These are phyloP conservation scores for Rambutsinella grinnellia DNA, from an alignment of 2,888 invertebrate genomes.

Conservation along the genomic window DNA sequence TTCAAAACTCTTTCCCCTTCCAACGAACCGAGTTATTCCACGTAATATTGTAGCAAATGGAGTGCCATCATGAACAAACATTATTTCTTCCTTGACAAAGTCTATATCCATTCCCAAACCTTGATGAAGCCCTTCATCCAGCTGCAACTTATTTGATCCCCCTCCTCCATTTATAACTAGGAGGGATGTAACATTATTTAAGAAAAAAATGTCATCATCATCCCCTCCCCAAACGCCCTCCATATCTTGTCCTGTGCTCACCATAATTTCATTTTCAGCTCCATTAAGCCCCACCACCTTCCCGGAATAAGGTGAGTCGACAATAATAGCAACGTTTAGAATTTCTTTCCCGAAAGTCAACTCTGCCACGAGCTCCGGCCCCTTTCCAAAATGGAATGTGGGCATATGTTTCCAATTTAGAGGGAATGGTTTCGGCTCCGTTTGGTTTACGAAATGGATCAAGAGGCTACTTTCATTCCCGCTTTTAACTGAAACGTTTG, in stretches of 20 bases:
- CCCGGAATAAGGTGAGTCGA: neutral
- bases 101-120: neutral
- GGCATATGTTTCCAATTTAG: slow-evolving; percentile 6
- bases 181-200: no score
- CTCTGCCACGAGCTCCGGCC: neutral
- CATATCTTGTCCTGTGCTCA: neutral
- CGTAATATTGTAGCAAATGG: no score
- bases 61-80: neutral
- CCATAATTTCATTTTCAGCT: slow-evolving; percentile 10
- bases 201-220: slow-evolving; percentile 20
- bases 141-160: neutral
- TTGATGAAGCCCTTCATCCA: neutral
- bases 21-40: no score
- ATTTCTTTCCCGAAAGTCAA: neutral
- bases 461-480: no score
- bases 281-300: neutral
- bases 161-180: neutral
- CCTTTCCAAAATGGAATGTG: slow-evolving; percentile 9
- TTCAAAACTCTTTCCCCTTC: no score
- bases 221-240: slow-evolving; percentile 16
- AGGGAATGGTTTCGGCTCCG: slow-evolving; percentile 1
- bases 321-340: no score
- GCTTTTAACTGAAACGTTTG: neutral
- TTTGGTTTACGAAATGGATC: no score
- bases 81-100: neutral